Evolutionary conservation across 2,888 invertebrate species (phyloP), one percentile per base, ranked within the genome.

Genomic region (Dioctria rufipes): DNA sequence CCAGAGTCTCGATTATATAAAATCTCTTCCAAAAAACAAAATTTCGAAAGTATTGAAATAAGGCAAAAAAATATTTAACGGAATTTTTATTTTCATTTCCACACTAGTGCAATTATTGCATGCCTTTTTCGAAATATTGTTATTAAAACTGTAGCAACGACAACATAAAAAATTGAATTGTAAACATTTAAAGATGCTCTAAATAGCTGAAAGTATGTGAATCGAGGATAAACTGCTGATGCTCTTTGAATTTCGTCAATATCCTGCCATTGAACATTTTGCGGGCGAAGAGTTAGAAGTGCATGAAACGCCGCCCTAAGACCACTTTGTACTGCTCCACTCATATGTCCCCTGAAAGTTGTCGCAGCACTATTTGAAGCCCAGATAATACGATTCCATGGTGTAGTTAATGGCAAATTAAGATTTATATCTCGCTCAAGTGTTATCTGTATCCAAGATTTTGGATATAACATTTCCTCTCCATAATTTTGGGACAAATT

Each of bases 301-400:
- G 88, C 86, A 83, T 85, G 85, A 9, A 83, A 11, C 0, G 89
- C 89, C 4, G 89, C 87, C 67, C 88, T 84, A 1, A 87, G 58
- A 0, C 89, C 89, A 80, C 88, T 88, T 81, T 89, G 88, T 0
- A 89, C 87, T 0, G 88, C 88, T 0, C 89, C 89, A 4, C 86
- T 86, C 71, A 89, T 83, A n/a, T 85, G 84, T n/a, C 87, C 88
- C 25, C 89, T 87, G 83, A 86, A 87, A 43, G 80, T 84, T 51
- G 86, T 87, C 13, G 86, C 87, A 2, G 84, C 84, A 3, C 86
- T 83, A 4, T 87, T 84, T 3, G 89, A 89, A 3, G 87, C 86
- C 87, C 87, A 89, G 25, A 89, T 84, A 3, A 89, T 79, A 0
- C 88, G 86, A 78, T 86, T 83, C 87, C 88, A 89, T 2, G 89